These are phyloP conservation scores for Whitmania pigra DNA, from an alignment of 1,140 invertebrate genomes.

Conservation along the genomic window DNA sequence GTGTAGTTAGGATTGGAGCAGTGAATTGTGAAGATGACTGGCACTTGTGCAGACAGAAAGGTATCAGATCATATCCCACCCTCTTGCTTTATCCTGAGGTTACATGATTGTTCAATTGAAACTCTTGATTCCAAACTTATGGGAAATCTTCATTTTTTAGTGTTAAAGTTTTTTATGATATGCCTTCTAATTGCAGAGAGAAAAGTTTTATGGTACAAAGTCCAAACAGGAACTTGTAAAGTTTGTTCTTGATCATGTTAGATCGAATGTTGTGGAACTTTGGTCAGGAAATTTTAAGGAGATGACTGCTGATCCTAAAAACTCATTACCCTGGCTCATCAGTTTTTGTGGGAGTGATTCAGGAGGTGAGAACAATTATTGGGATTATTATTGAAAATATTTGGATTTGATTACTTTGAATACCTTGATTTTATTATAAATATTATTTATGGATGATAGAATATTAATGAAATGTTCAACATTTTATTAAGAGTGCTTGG, in stretches of 20 bases:
- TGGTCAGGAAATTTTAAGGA: constrained; percentile 32
- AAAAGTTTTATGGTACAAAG: constrained; percentile 42
- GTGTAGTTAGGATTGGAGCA: constrained; percentile 59
- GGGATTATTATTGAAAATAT: no score
- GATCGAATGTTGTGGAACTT: constrained; percentile 34
- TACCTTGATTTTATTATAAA: no score
- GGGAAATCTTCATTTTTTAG: not conserved
- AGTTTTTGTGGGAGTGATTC: constrained; percentile 43
- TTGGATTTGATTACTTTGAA: no score
- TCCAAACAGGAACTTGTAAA: constrained; percentile 38
- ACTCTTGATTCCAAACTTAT: not conserved
- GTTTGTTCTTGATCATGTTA: constrained; percentile 40
- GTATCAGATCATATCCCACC: constrained; percentile 57
- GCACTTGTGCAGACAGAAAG: constrained; percentile 53
- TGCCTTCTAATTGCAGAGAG: constrained; percentile 30
- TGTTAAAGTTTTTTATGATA: not conserved
- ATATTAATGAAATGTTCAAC: no score
- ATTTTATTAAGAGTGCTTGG: no score
- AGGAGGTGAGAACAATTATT: constrained; percentile 29
- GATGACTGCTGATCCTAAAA: constrained; percentile 26
- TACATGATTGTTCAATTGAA: constrained; percentile 19
- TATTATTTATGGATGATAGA: no score
- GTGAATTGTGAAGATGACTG: constrained; percentile 69
- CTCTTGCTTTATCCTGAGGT: constrained; percentile 50
- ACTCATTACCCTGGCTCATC: constrained; percentile 42